Evolutionary conservation across 2,888 invertebrate species (phyloP).

Genomic region (Dicyrtoma fusca): DNA sequence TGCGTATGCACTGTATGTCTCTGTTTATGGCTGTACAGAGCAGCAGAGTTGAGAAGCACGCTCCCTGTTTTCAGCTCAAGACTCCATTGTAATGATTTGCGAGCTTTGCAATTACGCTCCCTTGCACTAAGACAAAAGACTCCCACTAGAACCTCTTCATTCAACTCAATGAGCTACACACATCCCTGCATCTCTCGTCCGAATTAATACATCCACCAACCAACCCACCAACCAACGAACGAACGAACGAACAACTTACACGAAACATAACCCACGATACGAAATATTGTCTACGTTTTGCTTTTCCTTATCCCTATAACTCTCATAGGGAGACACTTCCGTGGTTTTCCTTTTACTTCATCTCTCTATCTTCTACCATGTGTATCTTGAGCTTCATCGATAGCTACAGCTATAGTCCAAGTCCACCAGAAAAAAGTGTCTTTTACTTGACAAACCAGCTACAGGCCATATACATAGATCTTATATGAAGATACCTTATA

Average conservation of each 20-base stretch:
- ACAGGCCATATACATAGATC: too few species aligned
- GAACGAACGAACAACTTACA: background rate
- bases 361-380: background rate
- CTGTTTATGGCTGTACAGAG: too few species aligned
- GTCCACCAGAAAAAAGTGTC: too few species aligned
- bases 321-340: background rate
- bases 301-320: too few species aligned
- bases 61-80: conserved; percentile 12
- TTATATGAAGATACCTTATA: too few species aligned
- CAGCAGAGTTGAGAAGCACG: too few species aligned
- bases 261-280: background rate
- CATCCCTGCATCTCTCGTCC: background rate
- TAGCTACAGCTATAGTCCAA: background rate
- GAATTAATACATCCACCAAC: background rate
- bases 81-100: conserved; percentile 41
- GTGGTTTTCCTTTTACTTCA: background rate
- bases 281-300: conserved; percentile 3
- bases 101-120: conserved; percentile 45
- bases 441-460: too few species aligned
- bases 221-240: background rate
- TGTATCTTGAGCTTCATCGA: background rate
- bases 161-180: conserved; percentile 1
- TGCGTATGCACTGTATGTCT: too few species aligned
- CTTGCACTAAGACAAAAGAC: conserved; percentile 43
- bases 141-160: conserved; percentile 19